A percentile compares a stretch with the other conserved stretches of the same genome.
Evolutionary conservation across 2,888 invertebrate species (phyloP).

Genomic region (Platycheirus albimanus): DNA sequence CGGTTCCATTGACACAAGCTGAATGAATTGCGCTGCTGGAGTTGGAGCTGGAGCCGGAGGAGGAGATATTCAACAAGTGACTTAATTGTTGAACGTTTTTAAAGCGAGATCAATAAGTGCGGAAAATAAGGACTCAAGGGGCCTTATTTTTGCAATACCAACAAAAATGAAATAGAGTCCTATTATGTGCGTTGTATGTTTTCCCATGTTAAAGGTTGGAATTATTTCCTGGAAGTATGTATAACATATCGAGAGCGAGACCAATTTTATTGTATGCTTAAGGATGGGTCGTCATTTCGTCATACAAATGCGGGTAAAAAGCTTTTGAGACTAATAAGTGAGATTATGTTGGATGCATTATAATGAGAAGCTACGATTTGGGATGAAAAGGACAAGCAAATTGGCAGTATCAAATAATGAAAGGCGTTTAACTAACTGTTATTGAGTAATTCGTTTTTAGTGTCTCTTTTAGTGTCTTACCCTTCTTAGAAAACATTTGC

Average conservation of each 20-base stretch:
- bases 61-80: conserved; percentile 49
- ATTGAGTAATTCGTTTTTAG: no score
- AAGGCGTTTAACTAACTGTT: no score
- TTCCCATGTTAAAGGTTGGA: not conserved
- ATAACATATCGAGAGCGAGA: not conserved
- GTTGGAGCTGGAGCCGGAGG: no score
- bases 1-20: not conserved
- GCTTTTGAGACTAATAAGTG: not conserved
- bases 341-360: conserved; percentile 6
- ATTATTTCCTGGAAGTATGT: not conserved
- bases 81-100: conserved; percentile 40
- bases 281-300: no score
- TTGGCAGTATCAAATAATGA: no score
- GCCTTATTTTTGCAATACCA: not conserved
- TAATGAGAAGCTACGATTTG: not conserved
- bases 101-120: conserved; percentile 46
- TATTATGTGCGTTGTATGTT: not conserved
- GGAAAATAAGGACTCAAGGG: conserved; percentile 33
- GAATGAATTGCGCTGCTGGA: no score
- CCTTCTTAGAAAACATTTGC: no score
- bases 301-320: not conserved
- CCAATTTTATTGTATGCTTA: not conserved
- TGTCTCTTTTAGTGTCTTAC: no score
- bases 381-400: no score
- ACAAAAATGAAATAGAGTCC: not conserved